Percentiles rank a stretch among this genome's conserved stretches.
Evolutionary conservation across 2,888 invertebrate genomes (phyloP).

Genomic region (Polymixis flavicincta): DNA sequence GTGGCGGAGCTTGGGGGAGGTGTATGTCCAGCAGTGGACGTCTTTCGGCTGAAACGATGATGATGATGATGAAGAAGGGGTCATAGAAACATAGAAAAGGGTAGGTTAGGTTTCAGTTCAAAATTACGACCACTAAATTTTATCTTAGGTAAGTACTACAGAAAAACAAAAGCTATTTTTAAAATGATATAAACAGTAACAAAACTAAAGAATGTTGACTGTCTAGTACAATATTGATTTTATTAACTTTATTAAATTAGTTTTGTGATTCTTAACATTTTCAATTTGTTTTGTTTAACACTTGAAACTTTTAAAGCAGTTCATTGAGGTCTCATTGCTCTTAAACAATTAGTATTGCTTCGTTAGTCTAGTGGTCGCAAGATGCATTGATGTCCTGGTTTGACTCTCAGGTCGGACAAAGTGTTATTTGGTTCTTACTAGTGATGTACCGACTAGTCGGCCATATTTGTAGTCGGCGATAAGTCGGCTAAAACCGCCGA

Average conservation of each 20-base stretch:
- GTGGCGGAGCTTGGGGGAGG: no score
- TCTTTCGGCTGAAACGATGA: no score
- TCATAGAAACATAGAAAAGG: background rate
- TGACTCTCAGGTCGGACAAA: background rate
- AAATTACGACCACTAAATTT: slow-evolving; percentile 20
- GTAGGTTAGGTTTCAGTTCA: background rate
- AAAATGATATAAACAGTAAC: slow-evolving; percentile 11
- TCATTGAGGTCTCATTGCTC: background rate
- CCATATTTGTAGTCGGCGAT: no score
- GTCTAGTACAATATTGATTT: slow-evolving; percentile 11
- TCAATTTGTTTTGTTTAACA: background rate
- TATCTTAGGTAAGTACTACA: background rate
- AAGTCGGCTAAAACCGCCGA: no score
- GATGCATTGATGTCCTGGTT: no score
- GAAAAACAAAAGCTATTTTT: slow-evolving; percentile 26
- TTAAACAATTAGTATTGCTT: background rate
- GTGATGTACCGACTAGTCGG: no score
- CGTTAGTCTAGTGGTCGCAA: background rate
- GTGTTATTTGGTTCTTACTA: background rate
- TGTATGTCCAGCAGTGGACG: no score
- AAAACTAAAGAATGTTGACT: slow-evolving; percentile 14
- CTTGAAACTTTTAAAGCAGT: background rate
- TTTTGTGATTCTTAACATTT: slow-evolving; percentile 2
- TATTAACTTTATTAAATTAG: background rate
- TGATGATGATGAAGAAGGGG: no score